phyloP scores from a whole-genome alignment of 1,140 invertebrate genomes.

The Dendrolimus punctatus region DNA sequence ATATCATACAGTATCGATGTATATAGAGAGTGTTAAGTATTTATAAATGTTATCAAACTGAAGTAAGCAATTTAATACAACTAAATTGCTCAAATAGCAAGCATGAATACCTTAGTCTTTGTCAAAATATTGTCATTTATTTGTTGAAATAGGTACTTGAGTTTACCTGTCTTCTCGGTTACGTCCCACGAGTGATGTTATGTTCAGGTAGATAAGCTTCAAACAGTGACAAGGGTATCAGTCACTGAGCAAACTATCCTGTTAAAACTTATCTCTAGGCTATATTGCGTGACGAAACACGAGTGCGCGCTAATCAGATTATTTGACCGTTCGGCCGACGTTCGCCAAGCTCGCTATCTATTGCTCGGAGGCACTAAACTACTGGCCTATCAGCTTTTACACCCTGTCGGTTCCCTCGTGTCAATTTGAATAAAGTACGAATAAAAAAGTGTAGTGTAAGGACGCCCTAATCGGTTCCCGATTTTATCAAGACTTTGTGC shows the following conservation, averaged over 20 bases:
- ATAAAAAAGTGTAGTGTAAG: constrained; percentile 29
- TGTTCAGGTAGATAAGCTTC: constrained; percentile 10
- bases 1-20: no score
- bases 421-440: constrained; percentile 37
- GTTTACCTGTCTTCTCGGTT: constrained; percentile 3
- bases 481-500: constrained; percentile 25
- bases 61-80: no score
- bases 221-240: constrained; percentile 10
- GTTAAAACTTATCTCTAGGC: constrained; percentile 25
- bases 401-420: constrained; percentile 23
- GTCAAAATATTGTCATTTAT: no score
- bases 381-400: constrained; percentile 32
- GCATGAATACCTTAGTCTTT: no score
- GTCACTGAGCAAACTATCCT: constrained; percentile 6
- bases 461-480: constrained; percentile 24
- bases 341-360: constrained; percentile 24
- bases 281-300: constrained; percentile 48
- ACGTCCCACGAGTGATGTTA: constrained; percentile 4
- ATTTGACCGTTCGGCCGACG: constrained; percentile 25
- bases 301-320: constrained; percentile 32
- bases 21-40: no score
- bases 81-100: no score
- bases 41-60: no score
- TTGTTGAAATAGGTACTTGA: no score
- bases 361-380: constrained; percentile 23